These are phyloP conservation scores for Brachypterus glaber DNA, from an alignment of 2,888 invertebrate genomes.

Conservation along the genomic window DNA sequence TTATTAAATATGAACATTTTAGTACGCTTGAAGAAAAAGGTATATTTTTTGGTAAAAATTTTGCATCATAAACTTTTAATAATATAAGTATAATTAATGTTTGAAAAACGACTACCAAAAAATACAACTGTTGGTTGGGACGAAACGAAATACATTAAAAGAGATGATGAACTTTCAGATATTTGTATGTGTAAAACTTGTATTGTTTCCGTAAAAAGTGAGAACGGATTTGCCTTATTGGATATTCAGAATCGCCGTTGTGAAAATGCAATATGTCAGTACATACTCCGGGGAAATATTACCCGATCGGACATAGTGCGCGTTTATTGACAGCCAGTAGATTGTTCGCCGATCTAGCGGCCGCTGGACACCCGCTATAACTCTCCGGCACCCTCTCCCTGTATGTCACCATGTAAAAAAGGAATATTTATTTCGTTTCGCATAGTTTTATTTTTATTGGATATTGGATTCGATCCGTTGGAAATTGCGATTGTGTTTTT, in stretches of 20 bases:
- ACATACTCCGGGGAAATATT: constrained; percentile 40
- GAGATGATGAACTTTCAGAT: no score
- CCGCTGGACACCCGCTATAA: constrained; percentile 40
- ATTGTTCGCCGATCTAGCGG: constrained; percentile 41
- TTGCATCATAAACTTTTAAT: no score
- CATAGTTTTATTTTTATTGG: constrained; percentile 38
- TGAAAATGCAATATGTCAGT: constrained; percentile 39
- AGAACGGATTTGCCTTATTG: not conserved
- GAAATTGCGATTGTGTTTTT: constrained; percentile 31
- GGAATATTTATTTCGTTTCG: constrained; percentile 37
- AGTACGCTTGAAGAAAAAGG: no score
- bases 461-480: constrained; percentile 35
- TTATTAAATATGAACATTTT: no score
- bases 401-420: constrained; percentile 29
- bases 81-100: no score
- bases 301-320: constrained; percentile 33
- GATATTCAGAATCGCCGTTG: constrained; percentile 25
- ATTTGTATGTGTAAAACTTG: no score
- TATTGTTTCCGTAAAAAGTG: no score
- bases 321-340: constrained; percentile 42
- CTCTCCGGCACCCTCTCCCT: constrained; percentile 31
- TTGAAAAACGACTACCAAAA: no score
- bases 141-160: no score
- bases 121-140: no score
- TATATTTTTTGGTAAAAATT: no score